Base-by-base conservation (phyloP, 2,113 vertebrate genomes). In the Pyrgilauda ruficollis region DNA sequence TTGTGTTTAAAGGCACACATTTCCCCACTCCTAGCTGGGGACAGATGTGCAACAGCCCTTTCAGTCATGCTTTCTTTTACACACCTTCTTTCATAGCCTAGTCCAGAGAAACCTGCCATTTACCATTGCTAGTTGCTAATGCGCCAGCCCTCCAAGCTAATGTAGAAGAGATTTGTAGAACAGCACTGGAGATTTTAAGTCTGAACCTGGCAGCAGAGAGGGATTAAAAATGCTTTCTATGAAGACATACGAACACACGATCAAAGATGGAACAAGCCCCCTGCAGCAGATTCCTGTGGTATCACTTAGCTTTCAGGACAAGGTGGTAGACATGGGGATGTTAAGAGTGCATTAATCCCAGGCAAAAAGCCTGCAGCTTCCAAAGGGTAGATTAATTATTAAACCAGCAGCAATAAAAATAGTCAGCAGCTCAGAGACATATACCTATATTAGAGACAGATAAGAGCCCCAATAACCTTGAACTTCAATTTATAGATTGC, bases 341-440 rank as follows among this genome's bases (percentile, higher is more conserved):
- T 82, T 69, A 84, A 53, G 62, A 87, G 66, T 14, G 69, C 81
- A 87, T 93, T 93, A 94, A 95, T 85, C 59, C 66, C 30, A 72
- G 89, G 82, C 81, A 85, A 61, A 91, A 89, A 56, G 84, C 55
- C 81, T 79, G 44, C 56, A 85, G 49, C 74, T 92, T 89, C 81
- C 58, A 95, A 73, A 76, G 49, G 49, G 66, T 35, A 79, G 62
- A 89, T 97, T 72, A 96, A 97, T 96, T 95, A 96, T 95, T 97
- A 95, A 97, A 89, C 87, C 58, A 85, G 44, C 53, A 89, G 77
- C 74, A 82, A 89, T 87, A 87, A 84, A 95, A 94, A 63, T 82
- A 87, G 61, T 89, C 61, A 75, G 73, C 41, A 68, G 49, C 69
- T 94, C 52, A 82, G 49, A 79, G 26, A 62, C 31, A n/a, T 53